A percentile compares a stretch with the other conserved stretches of the same genome.
Conservation (phyloP, 2,888 invertebrate species). For the Trisateles emortualis region DNA sequence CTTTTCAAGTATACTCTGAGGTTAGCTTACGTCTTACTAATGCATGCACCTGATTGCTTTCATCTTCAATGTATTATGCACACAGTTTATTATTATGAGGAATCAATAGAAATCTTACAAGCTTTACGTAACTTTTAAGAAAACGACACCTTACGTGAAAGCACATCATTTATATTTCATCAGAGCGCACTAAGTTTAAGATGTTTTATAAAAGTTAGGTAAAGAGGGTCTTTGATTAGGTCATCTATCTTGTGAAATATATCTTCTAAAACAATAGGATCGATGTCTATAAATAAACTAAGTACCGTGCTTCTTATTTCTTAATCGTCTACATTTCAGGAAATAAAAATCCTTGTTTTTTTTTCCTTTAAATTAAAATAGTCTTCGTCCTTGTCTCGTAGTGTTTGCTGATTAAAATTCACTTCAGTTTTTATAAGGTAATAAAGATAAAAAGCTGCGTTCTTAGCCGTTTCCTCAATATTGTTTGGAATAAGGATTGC, state of each 20-base stretch:
- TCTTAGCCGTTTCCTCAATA: neutral
- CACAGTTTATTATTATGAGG: neutral
- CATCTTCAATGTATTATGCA: neutral
- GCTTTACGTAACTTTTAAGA: conserved; percentile 32
- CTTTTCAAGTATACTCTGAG: neutral
- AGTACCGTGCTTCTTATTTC: conserved; percentile 3
- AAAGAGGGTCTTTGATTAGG: neutral
- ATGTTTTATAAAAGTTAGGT: conserved; percentile 13
- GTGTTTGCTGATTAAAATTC: neutral
- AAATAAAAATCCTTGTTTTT: conserved; percentile 1
- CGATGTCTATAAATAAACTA: neutral
- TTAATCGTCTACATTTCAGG: conserved; percentile 20
- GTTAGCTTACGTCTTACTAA: neutral
- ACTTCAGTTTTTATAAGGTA: neutral
- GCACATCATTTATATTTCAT: conserved; percentile 21
- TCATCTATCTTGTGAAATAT: neutral
- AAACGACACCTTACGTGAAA: conserved; percentile 27
- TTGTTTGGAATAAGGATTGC: neutral
- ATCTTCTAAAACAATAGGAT: neutral
- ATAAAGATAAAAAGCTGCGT: neutral
- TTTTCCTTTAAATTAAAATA: conserved; percentile 18
- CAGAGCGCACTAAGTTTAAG: conserved; percentile 10
- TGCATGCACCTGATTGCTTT: neutral
- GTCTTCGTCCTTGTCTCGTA: conserved; percentile 17
- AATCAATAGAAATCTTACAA: conserved; percentile 6